Conservation (phyloP, 1,140 invertebrate species). For the Caerostris darwini region DNA sequence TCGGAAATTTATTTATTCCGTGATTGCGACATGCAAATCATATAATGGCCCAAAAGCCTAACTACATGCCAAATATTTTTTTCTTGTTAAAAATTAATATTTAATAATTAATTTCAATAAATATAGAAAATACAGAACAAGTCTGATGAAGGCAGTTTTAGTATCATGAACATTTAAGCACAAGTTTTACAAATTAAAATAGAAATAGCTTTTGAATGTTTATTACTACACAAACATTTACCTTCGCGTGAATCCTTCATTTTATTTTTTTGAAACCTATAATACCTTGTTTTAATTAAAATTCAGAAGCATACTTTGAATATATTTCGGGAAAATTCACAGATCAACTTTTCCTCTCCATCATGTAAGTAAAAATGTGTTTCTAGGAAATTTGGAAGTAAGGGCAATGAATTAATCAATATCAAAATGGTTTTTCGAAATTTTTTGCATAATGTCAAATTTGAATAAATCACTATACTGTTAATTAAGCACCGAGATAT, state of each 20-base stretch:
- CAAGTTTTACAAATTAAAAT: neutral
- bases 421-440: no score
- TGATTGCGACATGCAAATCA: no score
- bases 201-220: neutral
- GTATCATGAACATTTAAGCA: neutral
- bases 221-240: neutral
- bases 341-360: neutral
- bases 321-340: neutral
- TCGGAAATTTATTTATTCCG: no score
- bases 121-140: neutral
- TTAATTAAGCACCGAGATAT: no score
- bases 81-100: neutral
- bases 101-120: neutral
- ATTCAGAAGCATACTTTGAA: neutral
- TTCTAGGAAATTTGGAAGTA: no score
- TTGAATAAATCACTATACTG: no score
- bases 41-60: no score
- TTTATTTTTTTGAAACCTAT: neutral
- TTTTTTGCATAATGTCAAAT: no score
- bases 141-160: neutral
- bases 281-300: slow-evolving; percentile 13
- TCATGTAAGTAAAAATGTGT: neutral
- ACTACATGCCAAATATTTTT: no score
- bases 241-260: neutral
- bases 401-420: no score